Percentiles rank a stretch among this genome's conserved stretches.
Evolutionary conservation across 2,888 invertebrate species (phyloP).

Genomic region (Theretra japonica): DNA sequence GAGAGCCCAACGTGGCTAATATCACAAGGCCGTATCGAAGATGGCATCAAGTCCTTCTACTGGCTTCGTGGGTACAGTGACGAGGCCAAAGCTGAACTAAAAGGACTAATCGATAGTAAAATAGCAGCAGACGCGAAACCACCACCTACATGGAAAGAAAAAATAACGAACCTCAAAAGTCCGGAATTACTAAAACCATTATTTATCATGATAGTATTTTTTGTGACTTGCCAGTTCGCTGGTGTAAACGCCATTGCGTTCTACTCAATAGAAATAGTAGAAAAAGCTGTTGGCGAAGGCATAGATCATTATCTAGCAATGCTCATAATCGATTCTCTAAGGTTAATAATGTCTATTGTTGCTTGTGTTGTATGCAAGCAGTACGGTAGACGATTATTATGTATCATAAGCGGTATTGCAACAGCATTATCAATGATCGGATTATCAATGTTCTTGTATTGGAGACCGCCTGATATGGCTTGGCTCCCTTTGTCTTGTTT

Average conservation of each 20-base stretch:
- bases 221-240: slow-evolving; percentile 88
- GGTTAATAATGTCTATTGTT: slow-evolving; percentile 86
- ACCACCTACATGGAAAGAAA: slow-evolving; percentile 60
- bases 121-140: slow-evolving; percentile 66
- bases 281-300: slow-evolving; percentile 82
- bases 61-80: slow-evolving; percentile 85
- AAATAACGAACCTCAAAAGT: slow-evolving; percentile 64
- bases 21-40: slow-evolving; percentile 82
- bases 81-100: slow-evolving; percentile 79
- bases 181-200: slow-evolving; percentile 85
- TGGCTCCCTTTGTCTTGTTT: slow-evolving; percentile 82
- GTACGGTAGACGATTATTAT: slow-evolving; percentile 87
- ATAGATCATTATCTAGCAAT: slow-evolving; percentile 88
- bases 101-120: slow-evolving; percentile 74
- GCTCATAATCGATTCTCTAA: slow-evolving; percentile 86
- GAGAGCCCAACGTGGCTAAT: slow-evolving; percentile 90
- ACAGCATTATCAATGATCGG: slow-evolving; percentile 86
- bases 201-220: slow-evolving; percentile 86
- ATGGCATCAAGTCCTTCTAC: slow-evolving; percentile 84
- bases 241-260: slow-evolving; percentile 90
- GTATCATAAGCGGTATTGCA: slow-evolving; percentile 86
- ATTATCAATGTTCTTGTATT: slow-evolving; percentile 78
- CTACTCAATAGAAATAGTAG: slow-evolving; percentile 88
- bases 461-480: slow-evolving; percentile 67
- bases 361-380: slow-evolving; percentile 86